Evolutionary conservation across 1,140 invertebrate species (phyloP), one percentile per base, ranked within the genome.

Genomic region (Pissodes strobi): DNA sequence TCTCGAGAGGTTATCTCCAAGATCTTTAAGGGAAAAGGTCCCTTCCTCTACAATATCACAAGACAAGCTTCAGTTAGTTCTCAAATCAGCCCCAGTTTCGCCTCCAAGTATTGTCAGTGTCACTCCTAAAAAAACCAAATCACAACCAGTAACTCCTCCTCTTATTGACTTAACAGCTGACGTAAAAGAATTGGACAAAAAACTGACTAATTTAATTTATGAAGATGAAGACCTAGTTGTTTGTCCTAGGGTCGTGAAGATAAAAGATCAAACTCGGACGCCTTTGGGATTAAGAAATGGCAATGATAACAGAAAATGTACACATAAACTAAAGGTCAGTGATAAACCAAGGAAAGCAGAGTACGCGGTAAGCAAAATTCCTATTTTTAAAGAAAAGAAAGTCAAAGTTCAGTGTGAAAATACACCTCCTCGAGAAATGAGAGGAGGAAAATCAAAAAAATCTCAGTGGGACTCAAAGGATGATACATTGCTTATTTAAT

Each of bases 351-450:
- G 66, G 27, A 75, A 70, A 48, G 46, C 41, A 34, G 67, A 65
- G 22, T 58, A 60, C 34, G 49, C 22, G 17, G 51, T 64, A 5
- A 75, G 73, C 55, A 73, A 69, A 64, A 76, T 76, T 48, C 75
- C 75, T 12, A 58, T 76, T 15, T 74, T 75, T 63, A 74, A 72
- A 57, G 70, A 69, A 8, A 74, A 69, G 23, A 58, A 58, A 23
- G 46, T 56, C 22, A 73, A 66, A 62, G 56, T 71, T 9, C 75
- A 76, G 52, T 75, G 74, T 68, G 75, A 76, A 66, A 76, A 76
- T 61, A 76, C 72, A 19, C 74, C 75, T 17, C 75, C 75, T 21
- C 69, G 46, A 43, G 58, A 61, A 21, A 67, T 68, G 52, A 64
- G 15, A 61, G 34, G 39, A 4, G 21, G 23, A 2, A 71, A 69